Base-by-base conservation (phyloP, 1,140 invertebrate species). In the Grapholita molesta region DNA sequence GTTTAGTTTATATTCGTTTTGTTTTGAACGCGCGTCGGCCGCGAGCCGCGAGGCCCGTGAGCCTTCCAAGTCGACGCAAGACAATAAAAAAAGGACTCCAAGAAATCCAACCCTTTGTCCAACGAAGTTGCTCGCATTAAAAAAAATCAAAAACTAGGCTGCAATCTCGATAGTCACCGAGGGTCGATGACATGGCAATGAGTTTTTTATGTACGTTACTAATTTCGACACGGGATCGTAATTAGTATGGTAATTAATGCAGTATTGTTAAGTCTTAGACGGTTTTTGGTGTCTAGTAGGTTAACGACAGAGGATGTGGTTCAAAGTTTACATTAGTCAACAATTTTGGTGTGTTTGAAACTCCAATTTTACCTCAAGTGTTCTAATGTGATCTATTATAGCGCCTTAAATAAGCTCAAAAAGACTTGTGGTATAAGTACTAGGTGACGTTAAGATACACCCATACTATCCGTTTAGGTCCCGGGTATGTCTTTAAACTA, bases 1-100 rank as follows among this genome's bases (percentile, higher is more conserved):
- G 86, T 80, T 70, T 18, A 77, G 74, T 83, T n/a, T n/a, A n/a
- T n/a, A n/a, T n/a, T n/a, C 82, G 82, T 88, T 90, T 88, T 88
- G 83, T 87, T 89, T 87, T 84, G 78, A 84, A 78, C 48, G 24
- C 68, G 25, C 32, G 75, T 68, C 74, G 74, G n/a, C n/a, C n/a
- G n/a, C n/a, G n/a, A n/a, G n/a, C n/a, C n/a, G n/a, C n/a, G n/a
- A n/a, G n/a, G n/a, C 73, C 64, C 38, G 68, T 69, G 71, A 67
- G 67, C 66, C 71, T 70, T 65, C 21, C 64, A 65, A 61, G 55
- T 61, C 25, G 55, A 32, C 24, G 55, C 0, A 38, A 65, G 28
- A 33, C 35, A 35, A 38, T 65, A 65, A 65, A 65, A 32, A 65
- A 65, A 48, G 18, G 18, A 48, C n/a, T 48, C 42, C 6, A 48